Percentiles rank a stretch among this genome's conserved stretches.
phyloP scores from a whole-genome alignment of 2,797 vertebrate genomes.

The Alauda arvensis region DNA sequence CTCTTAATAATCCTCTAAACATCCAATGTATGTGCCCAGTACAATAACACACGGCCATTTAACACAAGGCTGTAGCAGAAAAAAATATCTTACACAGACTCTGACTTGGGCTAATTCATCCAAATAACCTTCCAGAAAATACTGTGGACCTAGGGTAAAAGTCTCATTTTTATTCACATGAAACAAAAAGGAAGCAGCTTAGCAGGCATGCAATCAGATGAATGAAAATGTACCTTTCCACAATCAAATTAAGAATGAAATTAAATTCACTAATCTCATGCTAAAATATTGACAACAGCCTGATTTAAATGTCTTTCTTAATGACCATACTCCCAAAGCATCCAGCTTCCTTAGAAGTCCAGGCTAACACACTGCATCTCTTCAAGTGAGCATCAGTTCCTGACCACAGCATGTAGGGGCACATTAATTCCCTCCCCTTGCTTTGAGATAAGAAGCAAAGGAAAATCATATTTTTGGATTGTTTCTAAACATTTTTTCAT shows the following conservation, averaged over 20 bases:
- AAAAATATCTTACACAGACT: not conserved
- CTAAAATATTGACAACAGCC: not conserved
- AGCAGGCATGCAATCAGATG: not conserved
- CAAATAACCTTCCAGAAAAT: not conserved
- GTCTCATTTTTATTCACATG: not conserved
- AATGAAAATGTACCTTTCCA: not conserved
- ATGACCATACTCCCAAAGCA: not conserved
- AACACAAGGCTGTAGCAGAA: not conserved
- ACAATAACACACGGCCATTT: not conserved
- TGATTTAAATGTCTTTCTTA: not conserved
- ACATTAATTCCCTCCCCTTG: accelerated
- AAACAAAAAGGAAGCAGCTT: not conserved
- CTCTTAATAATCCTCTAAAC: not conserved
- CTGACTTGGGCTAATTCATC: not conserved
- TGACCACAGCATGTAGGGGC: not conserved
- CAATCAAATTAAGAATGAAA: not conserved
- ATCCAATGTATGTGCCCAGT: not conserved
- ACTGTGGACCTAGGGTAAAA: not conserved
- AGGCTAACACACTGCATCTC: not conserved
- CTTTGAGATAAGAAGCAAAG: not conserved
- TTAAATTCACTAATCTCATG: not conserved
- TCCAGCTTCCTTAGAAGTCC: not conserved
- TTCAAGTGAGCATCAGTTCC: not conserved
- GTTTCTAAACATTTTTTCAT: not conserved
- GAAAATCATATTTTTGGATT: not conserved